Percentiles rank a stretch among this genome's conserved stretches.
Evolutionary conservation across 2,113 vertebrate genomes (phyloP).

Genomic region (Oreocharis arfaki): DNA sequence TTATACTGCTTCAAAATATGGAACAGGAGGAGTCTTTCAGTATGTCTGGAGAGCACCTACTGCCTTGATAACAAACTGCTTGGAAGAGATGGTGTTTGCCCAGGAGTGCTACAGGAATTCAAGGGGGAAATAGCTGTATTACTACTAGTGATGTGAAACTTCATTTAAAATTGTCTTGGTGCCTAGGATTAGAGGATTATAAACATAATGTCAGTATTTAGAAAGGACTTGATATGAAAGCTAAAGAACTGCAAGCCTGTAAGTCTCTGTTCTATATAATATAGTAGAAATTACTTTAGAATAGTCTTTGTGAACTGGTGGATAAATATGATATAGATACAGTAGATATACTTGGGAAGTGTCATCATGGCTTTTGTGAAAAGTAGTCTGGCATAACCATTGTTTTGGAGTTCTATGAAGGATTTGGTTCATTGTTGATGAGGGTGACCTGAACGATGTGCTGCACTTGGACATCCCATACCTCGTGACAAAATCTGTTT

Average conservation of each 20-base stretch:
- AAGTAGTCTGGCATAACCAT: neutral
- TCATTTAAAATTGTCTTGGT: neutral
- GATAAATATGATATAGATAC: neutral
- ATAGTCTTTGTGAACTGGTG: neutral
- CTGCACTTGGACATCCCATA: neutral
- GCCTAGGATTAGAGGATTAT: neutral
- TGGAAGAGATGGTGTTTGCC: neutral
- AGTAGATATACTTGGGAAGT: neutral
- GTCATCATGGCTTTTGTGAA: neutral
- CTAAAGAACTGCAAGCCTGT: neutral
- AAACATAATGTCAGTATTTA: neutral
- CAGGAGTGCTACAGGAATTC: neutral
- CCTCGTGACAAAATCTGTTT: neutral
- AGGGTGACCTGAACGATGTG: neutral
- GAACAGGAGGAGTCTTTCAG: neutral
- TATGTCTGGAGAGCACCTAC: neutral
- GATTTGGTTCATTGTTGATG: neutral
- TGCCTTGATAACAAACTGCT: neutral
- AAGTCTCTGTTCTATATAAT: neutral
- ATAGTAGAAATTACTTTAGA: neutral
- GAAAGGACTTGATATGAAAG: neutral
- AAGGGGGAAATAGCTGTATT: neutral
- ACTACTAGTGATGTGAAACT: neutral
- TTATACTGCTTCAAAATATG: neutral
- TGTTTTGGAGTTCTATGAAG: neutral